Percentiles rank a stretch among this genome's conserved stretches.
Evolutionary conservation across 2,113 vertebrate species (phyloP).

Genomic region (Tyrannus savana): DNA sequence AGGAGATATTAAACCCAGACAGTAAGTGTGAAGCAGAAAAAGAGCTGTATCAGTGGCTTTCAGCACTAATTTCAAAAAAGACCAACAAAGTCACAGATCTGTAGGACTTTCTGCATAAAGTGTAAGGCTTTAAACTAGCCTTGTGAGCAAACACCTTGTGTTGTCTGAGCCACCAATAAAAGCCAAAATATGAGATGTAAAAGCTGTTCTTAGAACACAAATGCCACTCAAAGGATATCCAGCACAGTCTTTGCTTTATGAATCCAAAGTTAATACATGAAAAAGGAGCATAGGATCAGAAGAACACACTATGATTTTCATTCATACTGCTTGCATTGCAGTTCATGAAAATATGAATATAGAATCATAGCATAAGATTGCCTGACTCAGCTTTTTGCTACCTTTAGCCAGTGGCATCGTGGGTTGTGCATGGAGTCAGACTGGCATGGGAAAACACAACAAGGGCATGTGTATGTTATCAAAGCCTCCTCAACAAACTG

Average conservation of each 20-base stretch:
- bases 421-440: background rate
- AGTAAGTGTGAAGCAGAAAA: background rate
- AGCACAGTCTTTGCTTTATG: background rate
- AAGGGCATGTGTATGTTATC: constrained; percentile 63
- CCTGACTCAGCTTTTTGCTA: background rate
- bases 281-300: background rate
- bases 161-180: background rate
- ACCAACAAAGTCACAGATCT: background rate
- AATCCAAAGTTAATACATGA: background rate
- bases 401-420: background rate
- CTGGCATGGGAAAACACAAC: background rate
- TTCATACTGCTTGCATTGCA: background rate
- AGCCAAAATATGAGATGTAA: background rate
- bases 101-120: background rate
- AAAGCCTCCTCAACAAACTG: constrained; percentile 75
- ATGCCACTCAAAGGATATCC: background rate
- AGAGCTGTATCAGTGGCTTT: background rate
- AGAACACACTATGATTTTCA: background rate
- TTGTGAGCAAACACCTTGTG: background rate
- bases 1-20: background rate
- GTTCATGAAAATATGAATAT: background rate
- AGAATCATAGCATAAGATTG: background rate
- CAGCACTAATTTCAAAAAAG: background rate
- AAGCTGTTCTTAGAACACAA: background rate
- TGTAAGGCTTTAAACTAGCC: background rate